Evolutionary conservation across 2,113 vertebrate genomes (phyloP).

Genomic region (Stegostoma tigrinum): DNA sequence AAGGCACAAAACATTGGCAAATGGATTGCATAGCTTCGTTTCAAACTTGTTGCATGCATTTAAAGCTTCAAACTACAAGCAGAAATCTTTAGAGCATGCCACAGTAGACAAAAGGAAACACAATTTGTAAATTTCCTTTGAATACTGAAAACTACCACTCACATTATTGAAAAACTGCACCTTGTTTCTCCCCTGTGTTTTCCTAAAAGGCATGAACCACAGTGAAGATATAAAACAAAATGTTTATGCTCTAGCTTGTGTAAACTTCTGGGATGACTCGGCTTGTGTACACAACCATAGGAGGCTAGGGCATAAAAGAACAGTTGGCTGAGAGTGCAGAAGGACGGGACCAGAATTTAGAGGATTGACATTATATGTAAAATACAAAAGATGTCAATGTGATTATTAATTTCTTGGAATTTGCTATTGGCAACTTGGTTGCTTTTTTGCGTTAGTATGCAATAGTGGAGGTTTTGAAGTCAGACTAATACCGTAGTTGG

Average conservation of each 20-base stretch:
- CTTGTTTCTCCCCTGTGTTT: slow-evolving; percentile 65
- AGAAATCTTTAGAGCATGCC: slow-evolving; percentile 56
- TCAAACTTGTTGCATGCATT: slow-evolving; percentile 58
- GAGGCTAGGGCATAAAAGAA: not conserved
- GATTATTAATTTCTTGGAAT: not conserved
- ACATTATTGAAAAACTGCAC: slow-evolving; percentile 64
- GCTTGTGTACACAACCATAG: not conserved
- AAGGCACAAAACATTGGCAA: slow-evolving; percentile 54
- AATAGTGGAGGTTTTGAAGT: not conserved
- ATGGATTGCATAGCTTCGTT: slow-evolving; percentile 47
- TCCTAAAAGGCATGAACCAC: slow-evolving; percentile 67
- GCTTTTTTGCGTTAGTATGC: not conserved
- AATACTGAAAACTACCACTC: slow-evolving; percentile 52
- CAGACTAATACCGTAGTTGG: not conserved
- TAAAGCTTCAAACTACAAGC: slow-evolving; percentile 54
- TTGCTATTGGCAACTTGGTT: not conserved
- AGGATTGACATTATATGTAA: not conserved
- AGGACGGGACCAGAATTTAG: not conserved
- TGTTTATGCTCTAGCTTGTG: slow-evolving; percentile 62
- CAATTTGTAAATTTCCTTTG: slow-evolving; percentile 49
- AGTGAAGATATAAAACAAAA: slow-evolving; percentile 66
- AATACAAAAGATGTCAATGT: not conserved
- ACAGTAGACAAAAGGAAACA: slow-evolving; percentile 51
- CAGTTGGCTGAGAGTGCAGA: not conserved
- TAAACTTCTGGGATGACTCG: slow-evolving; percentile 54